These are phyloP conservation scores for Corythoichthys intestinalis DNA, from an alignment of 2,113 vertebrate genomes.

Conservation along the genomic window DNA sequence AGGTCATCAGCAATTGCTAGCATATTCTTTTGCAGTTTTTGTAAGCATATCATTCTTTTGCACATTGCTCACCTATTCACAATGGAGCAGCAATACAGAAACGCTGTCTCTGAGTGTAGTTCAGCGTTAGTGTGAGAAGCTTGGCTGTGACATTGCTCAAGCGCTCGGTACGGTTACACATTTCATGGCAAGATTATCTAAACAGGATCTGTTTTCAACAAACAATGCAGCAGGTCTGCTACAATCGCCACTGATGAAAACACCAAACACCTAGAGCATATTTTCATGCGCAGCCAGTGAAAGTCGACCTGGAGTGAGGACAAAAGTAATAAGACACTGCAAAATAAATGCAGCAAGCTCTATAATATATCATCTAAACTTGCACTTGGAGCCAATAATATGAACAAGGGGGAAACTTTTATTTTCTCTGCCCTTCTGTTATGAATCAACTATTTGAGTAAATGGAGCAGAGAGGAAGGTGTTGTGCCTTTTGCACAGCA, in stretches of 20 bases:
- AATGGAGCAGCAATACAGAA: background rate
- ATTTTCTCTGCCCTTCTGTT: constrained; percentile 15
- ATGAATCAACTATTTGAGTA: constrained; percentile 10
- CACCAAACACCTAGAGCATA: background rate
- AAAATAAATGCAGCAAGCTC: constrained; percentile 3
- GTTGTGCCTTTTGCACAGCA: constrained; percentile 15
- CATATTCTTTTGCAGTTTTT: background rate
- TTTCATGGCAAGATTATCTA: background rate
- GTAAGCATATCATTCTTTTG: background rate
- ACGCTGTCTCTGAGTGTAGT: background rate
- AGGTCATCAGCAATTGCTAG: no score
- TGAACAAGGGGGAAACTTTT: constrained; percentile 4
- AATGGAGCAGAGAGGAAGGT: constrained; percentile 10
- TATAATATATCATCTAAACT: constrained; percentile 13
- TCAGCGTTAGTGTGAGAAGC: background rate
- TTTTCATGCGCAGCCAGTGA: background rate
- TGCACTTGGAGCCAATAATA: constrained; percentile 10
- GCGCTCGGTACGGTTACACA: background rate
- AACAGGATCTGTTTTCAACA: background rate
- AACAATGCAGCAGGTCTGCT: background rate
- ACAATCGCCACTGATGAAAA: background rate
- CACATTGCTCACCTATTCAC: no score
- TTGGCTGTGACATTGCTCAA: background rate
- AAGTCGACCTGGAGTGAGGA: background rate
- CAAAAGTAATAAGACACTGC: background rate